These are phyloP conservation scores for Endotricha flammealis DNA, from an alignment of 2,888 invertebrate genomes.

Conservation along the genomic window DNA sequence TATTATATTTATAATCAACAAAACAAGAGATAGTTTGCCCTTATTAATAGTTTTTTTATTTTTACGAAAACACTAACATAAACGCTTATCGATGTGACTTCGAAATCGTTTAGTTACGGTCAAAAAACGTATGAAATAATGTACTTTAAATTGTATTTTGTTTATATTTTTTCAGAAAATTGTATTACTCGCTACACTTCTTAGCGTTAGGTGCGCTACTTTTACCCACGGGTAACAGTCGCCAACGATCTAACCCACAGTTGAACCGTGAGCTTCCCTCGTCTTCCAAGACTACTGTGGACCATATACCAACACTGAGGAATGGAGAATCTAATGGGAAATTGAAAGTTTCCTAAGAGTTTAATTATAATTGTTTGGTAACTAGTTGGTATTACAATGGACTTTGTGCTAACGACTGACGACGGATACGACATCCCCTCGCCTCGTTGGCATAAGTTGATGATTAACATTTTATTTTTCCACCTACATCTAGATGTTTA, in stretches of 20 bases:
- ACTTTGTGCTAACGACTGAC: background rate
- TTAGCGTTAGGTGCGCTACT: conserved; percentile 66
- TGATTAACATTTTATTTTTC: conserved; percentile 3
- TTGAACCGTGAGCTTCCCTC: conserved; percentile 31
- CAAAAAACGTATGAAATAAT: too few relatives aligned
- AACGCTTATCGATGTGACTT: too few relatives aligned
- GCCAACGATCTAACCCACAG: conserved; percentile 18
- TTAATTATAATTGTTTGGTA: conserved; percentile 5
- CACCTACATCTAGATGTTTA: conserved; percentile 4
- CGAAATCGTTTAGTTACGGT: too few relatives aligned
- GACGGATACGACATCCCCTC: background rate
- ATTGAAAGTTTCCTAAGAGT: conserved; percentile 42
- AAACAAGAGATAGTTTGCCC: too few relatives aligned
- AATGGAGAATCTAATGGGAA: conserved; percentile 50
- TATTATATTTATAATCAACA: too few relatives aligned
- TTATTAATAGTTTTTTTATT: too few relatives aligned
- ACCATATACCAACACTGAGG: conserved; percentile 21
- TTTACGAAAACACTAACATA: too few relatives aligned
- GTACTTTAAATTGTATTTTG: too few relatives aligned
- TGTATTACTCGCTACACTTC: conserved; percentile 73
- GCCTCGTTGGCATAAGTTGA: background rate
- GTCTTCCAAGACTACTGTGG: conserved; percentile 31
- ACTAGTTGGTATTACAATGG: background rate
- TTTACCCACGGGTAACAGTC: conserved; percentile 42
- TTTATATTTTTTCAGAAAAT: conserved; percentile 64